Evolutionary conservation across 2,888 invertebrate species (phyloP).

Genomic region (Euzetes globulus): DNA sequence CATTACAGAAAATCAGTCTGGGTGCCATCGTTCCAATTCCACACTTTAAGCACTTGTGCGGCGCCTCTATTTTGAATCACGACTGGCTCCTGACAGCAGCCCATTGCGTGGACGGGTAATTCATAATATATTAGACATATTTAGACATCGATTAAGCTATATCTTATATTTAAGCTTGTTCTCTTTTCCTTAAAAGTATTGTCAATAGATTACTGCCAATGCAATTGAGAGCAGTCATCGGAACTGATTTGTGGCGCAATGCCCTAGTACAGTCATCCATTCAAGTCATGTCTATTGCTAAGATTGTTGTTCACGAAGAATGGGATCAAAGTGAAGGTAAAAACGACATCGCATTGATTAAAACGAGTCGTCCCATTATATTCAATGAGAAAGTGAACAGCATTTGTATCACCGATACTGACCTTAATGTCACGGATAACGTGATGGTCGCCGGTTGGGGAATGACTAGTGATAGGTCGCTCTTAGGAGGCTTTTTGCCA

Average conservation of each 20-base stretch:
- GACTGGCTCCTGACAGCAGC: constrained; percentile 34
- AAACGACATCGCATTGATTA: constrained; percentile 34
- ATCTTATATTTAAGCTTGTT: neutral
- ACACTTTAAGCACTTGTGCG: constrained; percentile 32
- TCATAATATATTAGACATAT: neutral
- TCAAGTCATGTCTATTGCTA: constrained; percentile 15
- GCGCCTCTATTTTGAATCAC: constrained; percentile 32
- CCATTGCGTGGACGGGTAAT: constrained; percentile 34
- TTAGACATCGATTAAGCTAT: no score
- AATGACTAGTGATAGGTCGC: constrained; percentile 17
- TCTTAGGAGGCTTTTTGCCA: constrained; percentile 1
- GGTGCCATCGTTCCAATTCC: constrained; percentile 26
- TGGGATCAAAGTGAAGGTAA: constrained; percentile 11
- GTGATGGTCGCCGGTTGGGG: constrained; percentile 31
- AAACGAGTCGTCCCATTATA: constrained; percentile 25
- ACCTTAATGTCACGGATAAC: neutral
- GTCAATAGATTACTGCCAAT: constrained; percentile 20
- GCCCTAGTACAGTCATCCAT: constrained; percentile 25
- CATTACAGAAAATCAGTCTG: constrained; percentile 28
- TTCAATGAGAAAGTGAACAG: constrained; percentile 29
- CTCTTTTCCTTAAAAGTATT: neutral
- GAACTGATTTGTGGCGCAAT: constrained; percentile 32
- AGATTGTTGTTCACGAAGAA: constrained; percentile 31
- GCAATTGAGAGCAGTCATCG: constrained; percentile 31
- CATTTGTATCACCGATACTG: constrained; percentile 23